phyloP scores from a whole-genome alignment of 1,140 invertebrate species.

The Augochlora pura region DNA sequence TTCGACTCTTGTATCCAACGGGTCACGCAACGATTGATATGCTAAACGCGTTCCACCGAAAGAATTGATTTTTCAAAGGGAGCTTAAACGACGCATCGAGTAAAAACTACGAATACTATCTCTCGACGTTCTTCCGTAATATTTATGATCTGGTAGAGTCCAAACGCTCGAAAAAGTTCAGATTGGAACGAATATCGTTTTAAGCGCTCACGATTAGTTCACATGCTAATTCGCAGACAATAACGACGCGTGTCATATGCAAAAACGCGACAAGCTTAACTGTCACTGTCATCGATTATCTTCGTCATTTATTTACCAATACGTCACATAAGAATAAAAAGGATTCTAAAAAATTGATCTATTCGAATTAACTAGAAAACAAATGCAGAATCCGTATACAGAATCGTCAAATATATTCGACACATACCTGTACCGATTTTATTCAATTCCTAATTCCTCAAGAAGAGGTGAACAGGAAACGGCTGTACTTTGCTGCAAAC shows the following conservation, averaged over 20 bases:
- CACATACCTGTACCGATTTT: constrained; percentile 31
- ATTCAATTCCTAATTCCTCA: constrained; percentile 47
- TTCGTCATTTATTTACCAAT: no score
- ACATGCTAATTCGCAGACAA: neutral
- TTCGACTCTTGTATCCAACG: neutral
- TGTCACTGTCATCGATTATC: constrained; percentile 16
- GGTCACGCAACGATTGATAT: neutral
- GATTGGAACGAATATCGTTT: neutral
- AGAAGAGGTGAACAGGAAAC: constrained; percentile 29
- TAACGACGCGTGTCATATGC: neutral
- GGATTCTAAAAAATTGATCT: neutral
- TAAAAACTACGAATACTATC: neutral
- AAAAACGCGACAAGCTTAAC: constrained; percentile 14
- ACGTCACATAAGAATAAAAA: neutral
- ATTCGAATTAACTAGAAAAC: neutral
- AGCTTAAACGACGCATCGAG: no score
- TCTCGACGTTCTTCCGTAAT: neutral
- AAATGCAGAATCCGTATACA: neutral
- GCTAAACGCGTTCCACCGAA: neutral
- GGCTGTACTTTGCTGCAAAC: constrained; percentile 30
- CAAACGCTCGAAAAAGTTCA: constrained; percentile 31
- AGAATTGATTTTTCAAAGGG: neutral
- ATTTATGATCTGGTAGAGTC: constrained; percentile 48
- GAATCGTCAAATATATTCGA: no score
- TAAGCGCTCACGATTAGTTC: neutral